Base-by-base conservation (phyloP, 2,113 vertebrate species). In the Abramis brama region DNA sequence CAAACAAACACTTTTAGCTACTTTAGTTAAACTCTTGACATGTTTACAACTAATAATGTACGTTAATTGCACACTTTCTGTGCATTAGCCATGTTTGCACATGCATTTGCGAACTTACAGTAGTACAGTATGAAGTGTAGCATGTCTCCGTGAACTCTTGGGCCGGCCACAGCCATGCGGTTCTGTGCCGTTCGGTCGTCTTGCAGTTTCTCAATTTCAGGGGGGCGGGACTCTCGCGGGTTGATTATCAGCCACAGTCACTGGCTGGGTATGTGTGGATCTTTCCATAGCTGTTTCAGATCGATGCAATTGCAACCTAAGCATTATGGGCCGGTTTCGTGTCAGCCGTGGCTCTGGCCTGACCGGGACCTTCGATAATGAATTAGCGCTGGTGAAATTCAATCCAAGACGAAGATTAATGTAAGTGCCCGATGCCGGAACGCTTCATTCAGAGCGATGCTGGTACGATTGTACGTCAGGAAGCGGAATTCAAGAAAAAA, bases 231-330 rank as follows among this genome's bases (percentile, higher is more conserved):
- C 8, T 30, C 43, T 45, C 47, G 60, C n/a, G 21, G 68, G 27
- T 43, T 43, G 81, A 83, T 57, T 43, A 83, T 73, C 81, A 2
- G 23, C 66, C 68, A 50, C 47, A 52, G 39, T 83, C 81, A 10
- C 8, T 39, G 47, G 81, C 66, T 30, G 12, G 13, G 19, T 73
- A 47, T 55, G 33, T 73, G 62, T 9, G 33, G 23, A 73, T 83
- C 79, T 73, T 57, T 73, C 30, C 23, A 5, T 73, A 47, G 23
- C 21, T 11, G 25, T n/a, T 83, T 55, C 50, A 25, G 50, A 83
- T 83, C 81, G 5, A 83, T 83, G 47, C 68, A 39, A 12, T 59
- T 59, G 81, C 81, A 83, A 73, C 47, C 68, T 43, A 83, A 83
- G 81, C 66, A 73, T 73, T 27, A 73, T 43, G 33, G 13, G 81